Evolutionary conservation across 2,888 invertebrate genomes (phyloP).

Genomic region (Agrilus mali): DNA sequence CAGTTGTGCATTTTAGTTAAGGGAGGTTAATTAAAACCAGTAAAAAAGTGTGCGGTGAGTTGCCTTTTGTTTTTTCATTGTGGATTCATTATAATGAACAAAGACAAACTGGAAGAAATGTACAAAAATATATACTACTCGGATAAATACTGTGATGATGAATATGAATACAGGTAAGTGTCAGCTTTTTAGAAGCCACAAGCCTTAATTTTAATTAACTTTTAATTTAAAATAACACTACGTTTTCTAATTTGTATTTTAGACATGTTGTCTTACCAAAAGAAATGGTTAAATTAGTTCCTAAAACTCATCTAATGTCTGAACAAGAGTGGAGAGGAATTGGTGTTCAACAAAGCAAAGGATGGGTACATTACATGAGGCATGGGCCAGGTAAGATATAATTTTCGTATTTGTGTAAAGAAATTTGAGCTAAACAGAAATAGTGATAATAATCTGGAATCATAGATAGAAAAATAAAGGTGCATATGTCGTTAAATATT

Average conservation of each 20-base stretch:
- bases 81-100: constrained; percentile 16
- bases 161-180: constrained; percentile 81
- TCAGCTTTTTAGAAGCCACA: neutral
- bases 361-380: constrained; percentile 96
- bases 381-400: constrained; percentile 72
- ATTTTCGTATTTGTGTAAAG: neutral
- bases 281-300: constrained; percentile 80
- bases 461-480: neutral
- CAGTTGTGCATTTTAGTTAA: too few species aligned
- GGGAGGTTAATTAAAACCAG: neutral
- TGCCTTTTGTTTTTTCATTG: constrained; percentile 7
- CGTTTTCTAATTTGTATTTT: constrained; percentile 17
- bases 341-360: constrained; percentile 92
- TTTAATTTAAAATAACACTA: neutral
- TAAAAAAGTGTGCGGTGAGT: neutral
- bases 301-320: constrained; percentile 85
- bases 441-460: too few species aligned
- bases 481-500: neutral
- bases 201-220: neutral
- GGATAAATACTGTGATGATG: constrained; percentile 84
- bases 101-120: constrained; percentile 24
- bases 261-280: constrained; percentile 93
- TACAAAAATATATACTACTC: constrained; percentile 79
- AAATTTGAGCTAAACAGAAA: neutral
- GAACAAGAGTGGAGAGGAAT: constrained; percentile 90